phyloP scores from a whole-genome alignment of 2,888 invertebrate genomes.

The Teleogryllus oceanicus region DNA sequence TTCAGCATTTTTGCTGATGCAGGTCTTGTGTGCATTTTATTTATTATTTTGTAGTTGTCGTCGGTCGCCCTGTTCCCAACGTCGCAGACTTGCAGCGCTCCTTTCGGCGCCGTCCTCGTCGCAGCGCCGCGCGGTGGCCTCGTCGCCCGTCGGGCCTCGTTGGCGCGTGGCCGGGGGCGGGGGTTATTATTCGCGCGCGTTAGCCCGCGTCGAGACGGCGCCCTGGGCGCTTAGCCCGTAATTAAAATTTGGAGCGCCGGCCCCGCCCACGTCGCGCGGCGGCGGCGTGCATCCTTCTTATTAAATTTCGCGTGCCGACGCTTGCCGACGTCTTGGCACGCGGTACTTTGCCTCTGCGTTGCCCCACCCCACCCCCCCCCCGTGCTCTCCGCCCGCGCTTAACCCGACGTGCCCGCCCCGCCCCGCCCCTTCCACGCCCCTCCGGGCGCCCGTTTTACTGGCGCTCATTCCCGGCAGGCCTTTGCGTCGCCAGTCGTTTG shows the following conservation, averaged over 20 bases:
- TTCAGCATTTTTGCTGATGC: too few relatives aligned
- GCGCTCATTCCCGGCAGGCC: too few relatives aligned
- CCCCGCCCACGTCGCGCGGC: background rate
- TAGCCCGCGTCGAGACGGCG: background rate
- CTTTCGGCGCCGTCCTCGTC: background rate
- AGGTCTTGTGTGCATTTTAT: too few relatives aligned
- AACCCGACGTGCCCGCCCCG: too few relatives aligned
- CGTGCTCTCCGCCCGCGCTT: too few relatives aligned
- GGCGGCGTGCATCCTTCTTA: background rate
- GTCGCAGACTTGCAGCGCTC: background rate
- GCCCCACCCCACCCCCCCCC: too few relatives aligned
- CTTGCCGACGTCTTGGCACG: background rate
- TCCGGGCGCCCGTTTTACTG: too few relatives aligned
- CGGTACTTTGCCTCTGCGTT: background rate
- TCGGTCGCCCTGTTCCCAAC: too few relatives aligned
- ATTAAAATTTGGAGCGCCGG: slow-evolving; percentile 1
- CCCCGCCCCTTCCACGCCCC: too few relatives aligned
- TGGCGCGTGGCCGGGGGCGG: background rate
- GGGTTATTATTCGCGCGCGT: background rate
- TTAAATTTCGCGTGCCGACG: background rate
- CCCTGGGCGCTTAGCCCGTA: slow-evolving; percentile 4
- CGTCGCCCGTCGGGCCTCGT: background rate
- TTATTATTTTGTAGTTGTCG: too few relatives aligned
- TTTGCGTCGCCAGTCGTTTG: too few relatives aligned
- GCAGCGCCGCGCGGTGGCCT: background rate